These are phyloP conservation scores for Aspidoscelis tigris DNA, from an alignment of 2,113 vertebrate genomes.

Conservation along the genomic window DNA sequence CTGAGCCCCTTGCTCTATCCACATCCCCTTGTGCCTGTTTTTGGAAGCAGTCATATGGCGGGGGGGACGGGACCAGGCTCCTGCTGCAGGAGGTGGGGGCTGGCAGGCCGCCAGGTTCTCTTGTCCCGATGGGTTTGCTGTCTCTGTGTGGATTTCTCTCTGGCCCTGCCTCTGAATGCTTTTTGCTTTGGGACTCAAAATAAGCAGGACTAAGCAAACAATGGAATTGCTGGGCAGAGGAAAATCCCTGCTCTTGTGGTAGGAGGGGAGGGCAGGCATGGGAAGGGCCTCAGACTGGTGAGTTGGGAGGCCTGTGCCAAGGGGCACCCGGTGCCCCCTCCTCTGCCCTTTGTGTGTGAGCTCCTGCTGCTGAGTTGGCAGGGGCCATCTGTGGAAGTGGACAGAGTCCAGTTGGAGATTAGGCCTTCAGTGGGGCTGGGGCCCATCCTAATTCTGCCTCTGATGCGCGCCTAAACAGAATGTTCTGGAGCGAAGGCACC, in stretches of 20 bases:
- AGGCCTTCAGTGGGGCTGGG: not conserved
- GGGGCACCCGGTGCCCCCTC: not conserved
- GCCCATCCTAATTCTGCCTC: not conserved
- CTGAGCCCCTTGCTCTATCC: no score
- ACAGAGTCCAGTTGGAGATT: not conserved
- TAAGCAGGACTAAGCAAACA: constrained; percentile 17
- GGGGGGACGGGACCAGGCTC: not conserved
- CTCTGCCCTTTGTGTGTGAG: not conserved
- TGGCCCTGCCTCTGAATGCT: not conserved
- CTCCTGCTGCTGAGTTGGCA: not conserved
- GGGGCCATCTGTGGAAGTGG: not conserved
- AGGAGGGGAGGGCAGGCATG: not conserved
- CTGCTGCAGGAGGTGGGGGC: not conserved
- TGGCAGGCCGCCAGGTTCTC: not conserved
- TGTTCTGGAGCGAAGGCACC: not conserved
- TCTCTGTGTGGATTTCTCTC: not conserved
- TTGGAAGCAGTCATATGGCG: not conserved
- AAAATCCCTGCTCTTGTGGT: not conserved
- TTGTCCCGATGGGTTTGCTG: not conserved
- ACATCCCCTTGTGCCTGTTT: not conserved
- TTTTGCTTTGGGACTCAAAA: not conserved
- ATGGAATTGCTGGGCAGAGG: not conserved
- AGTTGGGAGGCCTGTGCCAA: not conserved
- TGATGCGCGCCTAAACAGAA: not conserved
- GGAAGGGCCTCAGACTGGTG: not conserved